Conservation (phyloP, 2,888 invertebrate genomes). For the Calliopum simillimum region DNA sequence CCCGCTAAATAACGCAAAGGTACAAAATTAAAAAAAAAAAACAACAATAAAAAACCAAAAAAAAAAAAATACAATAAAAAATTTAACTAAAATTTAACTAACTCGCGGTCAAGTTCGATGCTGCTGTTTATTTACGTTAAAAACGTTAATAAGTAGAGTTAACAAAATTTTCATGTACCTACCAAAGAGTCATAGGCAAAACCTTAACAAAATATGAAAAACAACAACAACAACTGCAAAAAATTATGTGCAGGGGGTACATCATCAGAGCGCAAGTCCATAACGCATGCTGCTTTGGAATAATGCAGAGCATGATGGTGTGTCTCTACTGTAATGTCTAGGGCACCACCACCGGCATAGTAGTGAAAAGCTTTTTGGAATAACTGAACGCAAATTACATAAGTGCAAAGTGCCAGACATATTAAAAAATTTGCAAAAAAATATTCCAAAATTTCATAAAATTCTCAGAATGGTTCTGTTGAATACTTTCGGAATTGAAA, state of each 20-base stretch:
- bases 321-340: too few relatives aligned
- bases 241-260: not conserved
- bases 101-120: constrained; percentile 23
- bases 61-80: too few relatives aligned
- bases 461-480: too few relatives aligned
- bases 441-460: too few relatives aligned
- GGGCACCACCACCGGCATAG: too few relatives aligned
- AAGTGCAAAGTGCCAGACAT: too few relatives aligned
- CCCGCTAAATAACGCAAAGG: not conserved
- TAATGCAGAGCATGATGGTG: too few relatives aligned
- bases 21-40: not conserved
- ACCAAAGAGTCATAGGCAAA: not conserved
- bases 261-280: not conserved
- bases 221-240: constrained; percentile 7
- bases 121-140: not conserved
- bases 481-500: too few relatives aligned
- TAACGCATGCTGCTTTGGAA: too few relatives aligned
- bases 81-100: not conserved
- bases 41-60: not conserved
- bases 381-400: too few relatives aligned
- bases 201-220: not conserved
- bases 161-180: not conserved
- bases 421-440: too few relatives aligned
- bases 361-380: too few relatives aligned
- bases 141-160: not conserved